Percentiles rank a stretch among this genome's conserved stretches.
phyloP scores from a whole-genome alignment of 2,113 vertebrate genomes.

The Cervus canadensis region DNA sequence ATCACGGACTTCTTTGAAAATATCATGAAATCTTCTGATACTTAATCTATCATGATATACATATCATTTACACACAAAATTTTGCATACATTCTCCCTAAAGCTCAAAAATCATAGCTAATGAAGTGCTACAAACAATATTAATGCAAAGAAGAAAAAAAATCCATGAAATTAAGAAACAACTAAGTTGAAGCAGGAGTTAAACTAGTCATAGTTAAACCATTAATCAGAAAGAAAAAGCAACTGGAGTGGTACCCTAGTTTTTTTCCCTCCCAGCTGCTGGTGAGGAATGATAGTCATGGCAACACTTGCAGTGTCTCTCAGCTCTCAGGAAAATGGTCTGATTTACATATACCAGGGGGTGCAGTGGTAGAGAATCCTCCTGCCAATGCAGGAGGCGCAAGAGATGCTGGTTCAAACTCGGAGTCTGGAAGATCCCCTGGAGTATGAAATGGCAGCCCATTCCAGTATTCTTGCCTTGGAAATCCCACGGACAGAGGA shows the following conservation, averaged over 20 bases:
- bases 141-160: neutral
- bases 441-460: neutral
- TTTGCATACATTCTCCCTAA: neutral
- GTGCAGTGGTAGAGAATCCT: neutral
- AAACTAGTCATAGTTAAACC: neutral
- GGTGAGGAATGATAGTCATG: accelerated
- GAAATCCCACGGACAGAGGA: neutral
- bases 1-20: neutral
- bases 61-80: neutral
- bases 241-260: accelerated
- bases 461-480: neutral
- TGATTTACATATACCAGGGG: neutral
- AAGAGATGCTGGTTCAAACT: neutral
- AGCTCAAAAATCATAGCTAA: neutral
- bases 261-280: accelerated
- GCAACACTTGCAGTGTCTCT: neutral
- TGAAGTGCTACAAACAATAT: neutral
- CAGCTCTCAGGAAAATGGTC: neutral
- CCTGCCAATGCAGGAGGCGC: neutral
- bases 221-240: neutral
- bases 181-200: neutral
- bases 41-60: neutral
- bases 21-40: neutral
- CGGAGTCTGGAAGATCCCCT: neutral
- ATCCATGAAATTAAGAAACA: neutral